Percentiles rank a stretch among this genome's conserved stretches.
Conservation (phyloP, 2,797 vertebrate species). For the Thamnophis elegans region DNA sequence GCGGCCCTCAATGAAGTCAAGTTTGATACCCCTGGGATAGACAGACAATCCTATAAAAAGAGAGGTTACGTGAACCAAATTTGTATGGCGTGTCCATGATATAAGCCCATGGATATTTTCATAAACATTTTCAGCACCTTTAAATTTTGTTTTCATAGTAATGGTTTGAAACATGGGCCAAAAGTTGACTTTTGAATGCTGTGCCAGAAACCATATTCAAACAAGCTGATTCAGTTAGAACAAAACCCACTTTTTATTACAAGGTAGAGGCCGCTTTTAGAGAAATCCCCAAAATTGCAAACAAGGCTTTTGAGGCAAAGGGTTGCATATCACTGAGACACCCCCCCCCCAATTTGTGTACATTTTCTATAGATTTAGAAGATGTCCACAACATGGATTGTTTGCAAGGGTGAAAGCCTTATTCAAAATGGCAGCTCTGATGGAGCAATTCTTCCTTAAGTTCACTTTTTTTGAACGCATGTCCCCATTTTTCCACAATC, state of each 20-base stretch:
- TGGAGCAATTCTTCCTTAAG: not conserved
- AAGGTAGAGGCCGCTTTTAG: not conserved
- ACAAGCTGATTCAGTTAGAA: not conserved
- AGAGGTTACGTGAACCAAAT: not conserved
- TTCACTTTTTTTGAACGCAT: not conserved
- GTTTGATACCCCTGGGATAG: not conserved
- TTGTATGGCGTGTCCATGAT: not conserved
- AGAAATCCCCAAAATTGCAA: not conserved
- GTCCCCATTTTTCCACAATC: not conserved
- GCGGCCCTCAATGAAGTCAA: too few relatives aligned
- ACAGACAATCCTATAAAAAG: not conserved
- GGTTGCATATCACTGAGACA: not conserved
- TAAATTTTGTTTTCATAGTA: not conserved
- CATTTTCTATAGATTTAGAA: not conserved
- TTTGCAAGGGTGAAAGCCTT: not conserved
- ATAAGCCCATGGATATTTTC: not conserved
- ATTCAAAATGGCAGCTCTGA: not conserved
- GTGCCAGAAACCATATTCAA: not conserved
- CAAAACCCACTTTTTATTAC: not conserved
- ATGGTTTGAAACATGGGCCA: not conserved
- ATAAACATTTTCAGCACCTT: not conserved
- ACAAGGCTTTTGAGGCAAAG: not conserved
- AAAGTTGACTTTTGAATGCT: not conserved
- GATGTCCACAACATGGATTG: not conserved
- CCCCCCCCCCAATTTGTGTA: not conserved